Evolutionary conservation across 2,113 vertebrate genomes (phyloP), one percentile per base, ranked within the genome.

Genomic region (Telmatochromis brachygnathus): DNA sequence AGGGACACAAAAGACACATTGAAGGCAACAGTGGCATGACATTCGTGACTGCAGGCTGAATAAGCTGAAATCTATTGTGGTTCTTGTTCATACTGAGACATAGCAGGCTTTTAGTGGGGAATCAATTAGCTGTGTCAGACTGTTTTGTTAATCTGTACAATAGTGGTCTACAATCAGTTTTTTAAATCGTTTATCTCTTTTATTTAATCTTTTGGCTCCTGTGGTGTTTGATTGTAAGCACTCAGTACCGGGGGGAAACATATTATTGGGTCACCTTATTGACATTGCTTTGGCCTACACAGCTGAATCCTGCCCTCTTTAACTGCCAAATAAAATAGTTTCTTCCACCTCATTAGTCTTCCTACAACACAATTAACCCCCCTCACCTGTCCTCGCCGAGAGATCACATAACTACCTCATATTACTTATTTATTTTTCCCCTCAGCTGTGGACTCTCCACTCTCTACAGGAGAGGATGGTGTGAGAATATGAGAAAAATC

Each of bases 131-230:
- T 26, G 39, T 45, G 10, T 23, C 8, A 73, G 68, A 73, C 21
- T 4, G 14, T 28, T 0, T 73, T 73, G 68, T 73, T 73, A 73
- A 26, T 28, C 12, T 2, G 3, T 28, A 7, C 26, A 26, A 26
- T 26, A 14, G 3, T 3, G 62, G 62, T 70, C 19, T 70, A 21
- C 62, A 39, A 9, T 12, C 33, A 39, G 62, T 37, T 62, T 60
- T 62, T 35, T 0, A 35, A 19, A 62, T 33, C 4, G 0, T 62
- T 62, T 62, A 35, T 70, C 62, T 70, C 35, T 39, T 70, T 39
- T 70, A 62, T 62, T 73, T 10, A 42, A 26, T 45, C 13, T 45
- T 73, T 73, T 73, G 65, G 7, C 68, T 73, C 68, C 39, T 47
- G 65, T 73, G 8, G 13, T 6, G 68, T 73, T 73, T 73, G 65